Percentiles rank a stretch among this genome's conserved stretches.
phyloP scores from a whole-genome alignment of 2,888 invertebrate species.

The Protonemura montana region DNA sequence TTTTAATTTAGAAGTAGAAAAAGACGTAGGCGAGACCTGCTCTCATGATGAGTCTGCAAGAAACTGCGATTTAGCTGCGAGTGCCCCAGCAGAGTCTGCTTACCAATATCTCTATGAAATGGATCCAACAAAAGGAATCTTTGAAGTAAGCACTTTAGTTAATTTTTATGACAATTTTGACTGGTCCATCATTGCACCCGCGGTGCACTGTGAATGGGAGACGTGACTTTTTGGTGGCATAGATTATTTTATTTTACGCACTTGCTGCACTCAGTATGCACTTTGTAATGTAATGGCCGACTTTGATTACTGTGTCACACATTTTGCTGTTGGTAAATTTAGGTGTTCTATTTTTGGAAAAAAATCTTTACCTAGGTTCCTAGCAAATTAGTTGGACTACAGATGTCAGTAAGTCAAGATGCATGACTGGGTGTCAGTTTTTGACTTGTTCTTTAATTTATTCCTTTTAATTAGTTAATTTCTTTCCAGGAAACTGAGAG shows the following conservation, averaged over 20 bases:
- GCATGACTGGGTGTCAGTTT: background rate
- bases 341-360: background rate
- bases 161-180: no score
- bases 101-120: background rate
- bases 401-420: background rate
- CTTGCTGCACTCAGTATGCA: no score
- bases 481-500: slow-evolving; percentile 20
- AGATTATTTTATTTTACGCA: no score
- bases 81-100: background rate
- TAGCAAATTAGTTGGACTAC: background rate
- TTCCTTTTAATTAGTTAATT: background rate
- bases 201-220: no score
- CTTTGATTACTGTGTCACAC: background rate
- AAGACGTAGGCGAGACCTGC: background rate
- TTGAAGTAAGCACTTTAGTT: background rate
- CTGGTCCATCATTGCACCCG: no score
- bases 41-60: background rate
- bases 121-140: background rate
- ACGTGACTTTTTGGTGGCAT: no score
- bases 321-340: background rate
- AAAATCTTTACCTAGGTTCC: background rate
- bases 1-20: background rate
- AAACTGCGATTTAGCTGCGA: background rate
- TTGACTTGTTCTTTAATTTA: background rate
- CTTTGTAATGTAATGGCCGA: no score